Evolutionary conservation across 2,797 vertebrate genomes (phyloP).

Genomic region (Scolopax rusticola): DNA sequence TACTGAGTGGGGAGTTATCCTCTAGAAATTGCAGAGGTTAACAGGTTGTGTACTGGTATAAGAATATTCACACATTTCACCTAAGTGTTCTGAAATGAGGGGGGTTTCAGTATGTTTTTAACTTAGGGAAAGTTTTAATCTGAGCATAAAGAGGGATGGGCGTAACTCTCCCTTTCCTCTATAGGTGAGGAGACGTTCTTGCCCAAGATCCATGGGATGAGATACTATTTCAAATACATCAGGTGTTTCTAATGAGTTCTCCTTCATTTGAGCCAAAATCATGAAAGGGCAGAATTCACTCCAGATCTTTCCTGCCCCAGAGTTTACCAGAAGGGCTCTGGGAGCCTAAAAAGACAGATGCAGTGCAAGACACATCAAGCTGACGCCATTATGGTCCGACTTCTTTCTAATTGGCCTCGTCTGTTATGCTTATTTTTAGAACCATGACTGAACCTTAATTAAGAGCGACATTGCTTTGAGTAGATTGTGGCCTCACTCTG

Average conservation of each 20-base stretch:
- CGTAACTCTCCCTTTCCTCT: background rate
- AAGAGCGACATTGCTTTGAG: constrained; percentile 35
- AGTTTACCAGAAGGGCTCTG: background rate
- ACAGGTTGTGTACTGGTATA: background rate
- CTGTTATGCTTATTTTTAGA: constrained; percentile 62
- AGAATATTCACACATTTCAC: background rate
- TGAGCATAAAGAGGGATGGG: background rate
- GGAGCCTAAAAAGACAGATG: background rate
- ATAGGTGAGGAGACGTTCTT: background rate
- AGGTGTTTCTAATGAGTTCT: background rate
- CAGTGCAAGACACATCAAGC: background rate
- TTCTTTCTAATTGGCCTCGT: constrained; percentile 41
- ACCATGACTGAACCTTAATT: constrained; percentile 52
- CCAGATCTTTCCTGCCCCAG: background rate
- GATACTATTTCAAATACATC: background rate
- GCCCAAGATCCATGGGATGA: background rate
- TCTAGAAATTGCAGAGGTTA: background rate
- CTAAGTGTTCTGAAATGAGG: background rate
- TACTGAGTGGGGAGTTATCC: background rate
- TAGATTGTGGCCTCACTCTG: constrained; percentile 17
- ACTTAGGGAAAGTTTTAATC: background rate
- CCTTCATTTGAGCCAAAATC: background rate
- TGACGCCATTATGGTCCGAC: background rate
- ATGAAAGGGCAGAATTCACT: background rate
- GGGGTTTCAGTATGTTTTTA: background rate